A percentile compares a stretch with the other conserved stretches of the same genome.
Evolutionary conservation across 64 coral and sea anemone genomes (phyloP).

Genomic region (Stylophora pistillata): DNA sequence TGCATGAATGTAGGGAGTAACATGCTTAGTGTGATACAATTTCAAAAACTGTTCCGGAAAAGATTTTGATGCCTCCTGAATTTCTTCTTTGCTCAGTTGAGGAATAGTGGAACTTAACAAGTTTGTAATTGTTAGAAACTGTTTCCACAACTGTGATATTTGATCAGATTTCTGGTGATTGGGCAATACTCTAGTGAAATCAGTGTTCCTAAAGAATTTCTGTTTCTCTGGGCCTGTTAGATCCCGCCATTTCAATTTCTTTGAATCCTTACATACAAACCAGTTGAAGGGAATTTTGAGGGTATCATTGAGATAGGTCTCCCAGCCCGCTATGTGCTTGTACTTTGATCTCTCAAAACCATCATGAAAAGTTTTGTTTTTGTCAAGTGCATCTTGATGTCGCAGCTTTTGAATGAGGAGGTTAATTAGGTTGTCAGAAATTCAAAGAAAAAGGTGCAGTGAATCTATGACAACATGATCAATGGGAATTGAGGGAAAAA

Average conservation of each 20-base stretch:
- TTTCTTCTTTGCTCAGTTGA: not conserved
- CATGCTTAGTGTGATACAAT: constrained; percentile 19
- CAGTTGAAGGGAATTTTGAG: no score
- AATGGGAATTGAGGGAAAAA: not conserved
- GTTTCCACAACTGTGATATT: constrained; percentile 16
- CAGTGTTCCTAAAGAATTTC: not conserved
- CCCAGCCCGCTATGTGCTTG: not conserved
- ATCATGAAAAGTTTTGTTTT: not conserved
- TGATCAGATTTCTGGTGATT: not conserved
- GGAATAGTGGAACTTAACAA: not conserved
- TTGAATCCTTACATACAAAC: no score
- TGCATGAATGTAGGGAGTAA: constrained; percentile 49
- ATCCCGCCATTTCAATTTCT: not conserved
- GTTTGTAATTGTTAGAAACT: constrained; percentile 21
- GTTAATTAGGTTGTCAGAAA: constrained; percentile 36
- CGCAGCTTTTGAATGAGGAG: constrained; percentile 5
- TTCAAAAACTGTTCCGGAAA: not conserved
- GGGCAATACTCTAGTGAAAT: not conserved
- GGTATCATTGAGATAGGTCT: no score
- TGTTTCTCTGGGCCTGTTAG: constrained; percentile 34
- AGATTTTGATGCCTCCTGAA: not conserved
- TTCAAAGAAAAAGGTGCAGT: constrained; percentile 10
- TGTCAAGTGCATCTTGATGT: no score
- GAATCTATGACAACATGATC: constrained; percentile 29
- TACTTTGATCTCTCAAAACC: not conserved